Percentiles rank a stretch among this genome's conserved stretches.
phyloP scores from a whole-genome alignment of 2,797 vertebrate genomes.

The Momotus momota region DNA sequence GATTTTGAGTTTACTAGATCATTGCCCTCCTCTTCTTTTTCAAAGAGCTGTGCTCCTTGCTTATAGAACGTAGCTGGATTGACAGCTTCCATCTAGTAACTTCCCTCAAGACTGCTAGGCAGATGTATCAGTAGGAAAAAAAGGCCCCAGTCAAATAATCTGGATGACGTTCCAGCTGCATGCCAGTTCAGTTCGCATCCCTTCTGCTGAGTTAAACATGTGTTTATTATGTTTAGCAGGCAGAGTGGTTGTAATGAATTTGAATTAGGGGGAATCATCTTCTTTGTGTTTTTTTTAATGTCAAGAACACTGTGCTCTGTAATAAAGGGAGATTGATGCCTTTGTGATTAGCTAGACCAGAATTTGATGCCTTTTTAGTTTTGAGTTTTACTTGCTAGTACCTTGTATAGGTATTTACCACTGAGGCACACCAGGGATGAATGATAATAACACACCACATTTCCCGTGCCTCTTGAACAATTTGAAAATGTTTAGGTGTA shows the following conservation, averaged over 20 bases:
- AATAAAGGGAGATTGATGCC: not conserved
- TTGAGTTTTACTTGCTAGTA: not conserved
- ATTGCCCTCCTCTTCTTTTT: not conserved
- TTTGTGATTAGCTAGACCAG: not conserved
- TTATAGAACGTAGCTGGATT: not conserved
- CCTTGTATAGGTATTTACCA: not conserved
- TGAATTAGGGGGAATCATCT: not conserved
- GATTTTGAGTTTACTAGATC: not conserved
- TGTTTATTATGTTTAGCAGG: not conserved
- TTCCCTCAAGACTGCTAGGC: not conserved
- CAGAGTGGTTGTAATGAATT: not conserved
- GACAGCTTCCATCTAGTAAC: not conserved
- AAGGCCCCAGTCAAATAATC: not conserved
- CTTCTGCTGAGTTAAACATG: slow-evolving; percentile 39
- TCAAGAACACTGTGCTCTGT: not conserved
- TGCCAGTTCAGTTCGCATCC: not conserved
- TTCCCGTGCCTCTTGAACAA: not conserved
- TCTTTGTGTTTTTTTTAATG: not conserved
- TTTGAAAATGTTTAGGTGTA: not conserved
- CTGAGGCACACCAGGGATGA: not conserved
- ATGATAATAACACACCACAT: not conserved
- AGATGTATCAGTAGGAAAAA: not conserved
- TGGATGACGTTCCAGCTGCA: not conserved
- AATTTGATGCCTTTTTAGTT: not conserved
- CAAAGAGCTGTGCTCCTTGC: not conserved